Evolutionary conservation across 2,888 invertebrate species (phyloP).

Genomic region (Agriopis leucophaearia): DNA sequence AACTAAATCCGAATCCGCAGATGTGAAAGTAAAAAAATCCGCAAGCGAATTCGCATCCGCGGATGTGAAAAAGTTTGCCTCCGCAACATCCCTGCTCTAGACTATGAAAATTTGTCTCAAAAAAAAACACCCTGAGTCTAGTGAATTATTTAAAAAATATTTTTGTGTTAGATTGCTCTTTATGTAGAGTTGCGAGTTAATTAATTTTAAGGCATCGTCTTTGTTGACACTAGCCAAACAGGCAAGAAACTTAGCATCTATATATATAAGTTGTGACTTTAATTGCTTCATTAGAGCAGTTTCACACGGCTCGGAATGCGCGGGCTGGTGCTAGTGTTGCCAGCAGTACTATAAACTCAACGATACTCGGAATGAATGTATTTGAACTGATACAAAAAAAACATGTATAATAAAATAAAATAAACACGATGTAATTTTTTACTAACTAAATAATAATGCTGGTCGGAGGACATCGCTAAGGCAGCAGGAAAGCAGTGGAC

Average conservation of each 20-base stretch:
- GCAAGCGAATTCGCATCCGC: no score
- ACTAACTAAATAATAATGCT: no score
- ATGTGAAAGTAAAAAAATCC: no score
- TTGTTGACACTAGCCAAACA: constrained; percentile 16
- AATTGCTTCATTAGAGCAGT: constrained; percentile 65
- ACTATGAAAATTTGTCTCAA: no score
- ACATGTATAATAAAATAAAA: neutral
- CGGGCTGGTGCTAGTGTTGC: constrained; percentile 36
- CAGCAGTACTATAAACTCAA: neutral
- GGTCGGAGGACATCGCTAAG: no score
- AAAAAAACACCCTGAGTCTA: no score
- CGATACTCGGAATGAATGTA: neutral
- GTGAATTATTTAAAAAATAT: no score
- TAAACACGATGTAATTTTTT: neutral
- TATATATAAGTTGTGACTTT: constrained; percentile 40
- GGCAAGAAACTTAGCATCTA: constrained; percentile 31
- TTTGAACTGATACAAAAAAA: neutral
- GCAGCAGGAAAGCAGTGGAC: no score
- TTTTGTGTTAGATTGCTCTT: no score
- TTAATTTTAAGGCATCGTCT: neutral
- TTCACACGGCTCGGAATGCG: constrained; percentile 52
- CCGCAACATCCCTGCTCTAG: no score
- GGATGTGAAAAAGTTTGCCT: no score
- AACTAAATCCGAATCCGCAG: no score
- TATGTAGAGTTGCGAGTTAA: constrained; percentile 4